Evolutionary conservation across 1,140 invertebrate species (phyloP), one percentile per base, ranked within the genome.

Genomic region (Drosophila malerkotliana): DNA sequence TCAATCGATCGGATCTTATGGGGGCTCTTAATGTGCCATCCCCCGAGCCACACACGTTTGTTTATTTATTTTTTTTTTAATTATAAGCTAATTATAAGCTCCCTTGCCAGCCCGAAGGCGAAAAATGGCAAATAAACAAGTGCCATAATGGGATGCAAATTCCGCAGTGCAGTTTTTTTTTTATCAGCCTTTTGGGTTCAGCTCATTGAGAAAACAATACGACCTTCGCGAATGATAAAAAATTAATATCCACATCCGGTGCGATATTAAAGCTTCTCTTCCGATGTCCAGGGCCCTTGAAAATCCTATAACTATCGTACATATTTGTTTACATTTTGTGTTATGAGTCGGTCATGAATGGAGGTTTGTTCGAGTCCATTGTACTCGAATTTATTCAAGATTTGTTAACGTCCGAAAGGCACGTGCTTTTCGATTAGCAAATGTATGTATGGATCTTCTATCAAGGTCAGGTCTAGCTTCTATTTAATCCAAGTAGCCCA

Each of bases 61-160:
- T 18, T 44, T 18, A 18, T 18, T 14, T 44, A 44, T 14, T 18
- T 44, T 18, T 44, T 9, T 18, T 7, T 14, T 44, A 14, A 44
- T 44, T 15, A 44, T n/a, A 37, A 37, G 15, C 41, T 44, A 14
- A 44, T 44, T 15, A 44, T n/a, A 37, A 37, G 34, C 12, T 37
- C 9, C 34, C 34, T 32, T 10, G 32, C 8, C 32, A 14, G n/a
- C 10, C 4, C 5, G 15, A 6, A 44, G 7, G 2, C 15, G 15
- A 7, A 44, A 44, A 44, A 44, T 6, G 6, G 41, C 7, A 44
- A 44, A 18, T 44, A 44, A 44, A 15, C n/a, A 14, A 44, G n/a
- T 44, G n/a, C n/a, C 41, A 18, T 44, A 44, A 37, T 44, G 41
- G 15, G 14, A 18, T 44, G 41, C 41, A 18, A 44, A 44, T 44